phyloP scores from a whole-genome alignment of 2,888 invertebrate genomes.

The Andrena hattorfiana region DNA sequence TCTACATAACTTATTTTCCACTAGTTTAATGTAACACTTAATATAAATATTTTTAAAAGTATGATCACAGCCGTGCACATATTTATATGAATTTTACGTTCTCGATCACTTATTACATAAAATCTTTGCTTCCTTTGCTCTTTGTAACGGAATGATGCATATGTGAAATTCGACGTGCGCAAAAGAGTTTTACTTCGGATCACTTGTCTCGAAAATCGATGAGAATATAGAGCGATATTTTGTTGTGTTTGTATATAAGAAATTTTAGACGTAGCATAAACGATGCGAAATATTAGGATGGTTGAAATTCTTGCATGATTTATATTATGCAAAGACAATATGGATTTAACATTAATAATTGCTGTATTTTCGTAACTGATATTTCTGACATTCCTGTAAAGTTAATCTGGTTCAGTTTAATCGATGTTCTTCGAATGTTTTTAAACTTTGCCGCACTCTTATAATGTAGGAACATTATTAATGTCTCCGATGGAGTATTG shows the following conservation, averaged over 20 bases:
- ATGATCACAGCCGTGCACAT: constrained; percentile 18
- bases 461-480: constrained; percentile 49
- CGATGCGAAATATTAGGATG: constrained; percentile 37
- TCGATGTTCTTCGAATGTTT: constrained; percentile 62
- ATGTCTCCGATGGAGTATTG: constrained; percentile 44
- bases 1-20: constrained; percentile 60
- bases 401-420: constrained; percentile 66
- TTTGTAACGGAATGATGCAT: constrained; percentile 18
- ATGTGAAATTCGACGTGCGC: constrained; percentile 4
- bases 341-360: constrained; percentile 65
- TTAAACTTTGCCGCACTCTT: constrained; percentile 61
- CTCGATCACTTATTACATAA: constrained; percentile 68
- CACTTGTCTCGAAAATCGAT: constrained; percentile 14
- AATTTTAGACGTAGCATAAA: constrained; percentile 46
- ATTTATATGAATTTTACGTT: constrained; percentile 27
- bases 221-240: constrained; percentile 34
- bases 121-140: constrained; percentile 64
- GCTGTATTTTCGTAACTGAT: constrained; percentile 73
- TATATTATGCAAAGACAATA: constrained; percentile 45
- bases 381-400: constrained; percentile 78
- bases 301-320: constrained; percentile 58
- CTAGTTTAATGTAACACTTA: constrained; percentile 54
- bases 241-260: constrained; percentile 61
- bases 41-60: constrained; percentile 44
- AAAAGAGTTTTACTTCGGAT: constrained; percentile 22